Base-by-base conservation (phyloP, 2,888 invertebrate species). In the Drosophila paranaensis region DNA sequence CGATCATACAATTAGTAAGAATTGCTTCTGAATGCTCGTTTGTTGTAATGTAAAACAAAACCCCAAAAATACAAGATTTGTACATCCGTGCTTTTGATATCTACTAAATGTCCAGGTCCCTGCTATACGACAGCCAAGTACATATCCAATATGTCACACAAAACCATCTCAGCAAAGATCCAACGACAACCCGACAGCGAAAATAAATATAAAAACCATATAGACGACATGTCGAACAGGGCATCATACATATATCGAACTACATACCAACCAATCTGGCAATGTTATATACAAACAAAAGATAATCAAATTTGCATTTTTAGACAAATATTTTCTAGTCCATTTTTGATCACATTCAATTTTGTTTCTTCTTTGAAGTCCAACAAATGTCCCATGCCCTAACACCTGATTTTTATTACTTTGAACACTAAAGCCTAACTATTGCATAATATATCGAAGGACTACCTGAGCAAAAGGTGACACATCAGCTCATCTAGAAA, bases 1-100 rank as follows among this genome's bases (percentile, higher is more conserved):
- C 94, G 99, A 99, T 95, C 97, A 96, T 93, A 99, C 99, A 92
- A 99, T 99, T 95, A 99, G 99, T 98, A 97, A 98, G 97, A 95
- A 93, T 72, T 40, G 30, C 69, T 53, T 27, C 58, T 50, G 62
- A 51, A 50, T 64, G 67, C 71, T 68, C 64, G 67, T 74, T 72
- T 81, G 63, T 83, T 81, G 79, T 81, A 77, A 77, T 73, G 71
- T 76, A 66, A 74, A 69, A 63, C 4, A 27, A 27, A 27, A 51
- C 25, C 53, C 67, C 65, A 53, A 50, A 68, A 50, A 68, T 50
- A 50, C 39, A 66, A 43, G 55, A 69, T 67, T 65, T 85, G 88
- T 82, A 76, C 55, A 72, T 77, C 78, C 79, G 82, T 82, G 91
- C 91, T 91, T 91, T 91, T 81, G 83, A 90, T 90, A 91, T 89